These are phyloP conservation scores for Brachyalestes nurse DNA, from an alignment of 2,797 vertebrate species.

Conservation along the genomic window DNA sequence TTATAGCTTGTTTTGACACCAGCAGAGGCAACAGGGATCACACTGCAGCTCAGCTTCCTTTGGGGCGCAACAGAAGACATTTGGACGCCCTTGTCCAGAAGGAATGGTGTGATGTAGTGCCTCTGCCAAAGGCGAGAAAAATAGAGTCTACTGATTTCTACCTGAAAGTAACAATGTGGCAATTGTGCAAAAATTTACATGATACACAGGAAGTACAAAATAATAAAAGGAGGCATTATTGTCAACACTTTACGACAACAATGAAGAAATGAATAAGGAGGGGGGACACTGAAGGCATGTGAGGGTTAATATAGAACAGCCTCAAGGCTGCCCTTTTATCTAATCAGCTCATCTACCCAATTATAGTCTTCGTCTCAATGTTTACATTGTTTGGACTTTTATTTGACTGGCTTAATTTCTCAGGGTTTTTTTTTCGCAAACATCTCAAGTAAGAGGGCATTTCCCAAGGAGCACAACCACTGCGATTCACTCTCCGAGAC, in stretches of 20 bases:
- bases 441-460: not conserved
- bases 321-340: constrained; percentile 6
- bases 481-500: not conserved
- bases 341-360: constrained; percentile 24
- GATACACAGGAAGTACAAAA: not conserved
- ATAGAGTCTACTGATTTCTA: constrained; percentile 7
- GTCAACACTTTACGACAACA: not conserved
- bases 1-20: constrained; percentile 20
- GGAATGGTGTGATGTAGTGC: constrained; percentile 21
- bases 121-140: not conserved
- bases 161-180: constrained; percentile 23
- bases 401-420: not conserved
- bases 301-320: constrained; percentile 18
- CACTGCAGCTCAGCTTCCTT: not conserved
- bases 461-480: not conserved
- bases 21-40: not conserved
- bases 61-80: not conserved
- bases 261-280: constrained; percentile 11
- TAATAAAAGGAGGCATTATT: constrained; percentile 30
- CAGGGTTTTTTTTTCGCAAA: not conserved
- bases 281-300: constrained; percentile 8
- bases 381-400: constrained; percentile 37
- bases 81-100: constrained; percentile 18
- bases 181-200: constrained; percentile 12
- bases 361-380: constrained; percentile 35